Evolutionary conservation across 2,888 invertebrate species (phyloP).

Genomic region (Agelastica alni): DNA sequence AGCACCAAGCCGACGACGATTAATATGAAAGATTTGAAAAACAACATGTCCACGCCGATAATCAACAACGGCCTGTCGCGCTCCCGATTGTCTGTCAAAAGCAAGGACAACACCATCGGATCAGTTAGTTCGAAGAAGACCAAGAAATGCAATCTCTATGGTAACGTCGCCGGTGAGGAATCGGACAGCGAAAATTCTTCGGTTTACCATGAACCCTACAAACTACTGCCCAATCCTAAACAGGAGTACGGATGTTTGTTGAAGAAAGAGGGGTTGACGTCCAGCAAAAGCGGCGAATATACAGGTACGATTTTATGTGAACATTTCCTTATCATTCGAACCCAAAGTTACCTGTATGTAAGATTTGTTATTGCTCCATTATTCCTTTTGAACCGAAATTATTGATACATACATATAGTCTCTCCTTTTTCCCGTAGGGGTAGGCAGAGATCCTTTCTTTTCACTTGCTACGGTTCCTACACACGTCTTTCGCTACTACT

Average conservation of each 20-base stretch:
- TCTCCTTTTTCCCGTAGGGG: too few species aligned
- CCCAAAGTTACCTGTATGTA: too few species aligned
- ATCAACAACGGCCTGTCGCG: constrained; percentile 62
- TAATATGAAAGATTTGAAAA: constrained; percentile 64
- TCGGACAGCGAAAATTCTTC: constrained; percentile 63
- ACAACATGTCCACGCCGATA: constrained; percentile 61
- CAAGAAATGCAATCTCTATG: constrained; percentile 56
- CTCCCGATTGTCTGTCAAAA: constrained; percentile 58
- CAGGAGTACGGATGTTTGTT: constrained; percentile 60
- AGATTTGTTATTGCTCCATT: too few species aligned
- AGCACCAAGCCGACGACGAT: constrained; percentile 62
- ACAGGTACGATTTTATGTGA: constrained; percentile 55
- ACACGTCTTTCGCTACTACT: too few species aligned
- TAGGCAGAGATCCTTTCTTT: too few species aligned
- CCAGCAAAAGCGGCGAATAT: constrained; percentile 62
- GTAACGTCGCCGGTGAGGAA: constrained; percentile 59
- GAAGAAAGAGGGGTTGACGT: constrained; percentile 58
- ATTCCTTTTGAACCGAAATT: too few species aligned
- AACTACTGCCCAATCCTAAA: constrained; percentile 58
- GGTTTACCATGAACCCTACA: constrained; percentile 63
- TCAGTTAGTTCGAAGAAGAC: constrained; percentile 51
- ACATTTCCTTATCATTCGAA: too few species aligned
- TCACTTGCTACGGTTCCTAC: too few species aligned
- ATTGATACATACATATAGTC: too few species aligned
- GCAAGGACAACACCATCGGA: constrained; percentile 51